Conservation (phyloP, 2,888 invertebrate species). For the Cecidostiba fungosa region DNA sequence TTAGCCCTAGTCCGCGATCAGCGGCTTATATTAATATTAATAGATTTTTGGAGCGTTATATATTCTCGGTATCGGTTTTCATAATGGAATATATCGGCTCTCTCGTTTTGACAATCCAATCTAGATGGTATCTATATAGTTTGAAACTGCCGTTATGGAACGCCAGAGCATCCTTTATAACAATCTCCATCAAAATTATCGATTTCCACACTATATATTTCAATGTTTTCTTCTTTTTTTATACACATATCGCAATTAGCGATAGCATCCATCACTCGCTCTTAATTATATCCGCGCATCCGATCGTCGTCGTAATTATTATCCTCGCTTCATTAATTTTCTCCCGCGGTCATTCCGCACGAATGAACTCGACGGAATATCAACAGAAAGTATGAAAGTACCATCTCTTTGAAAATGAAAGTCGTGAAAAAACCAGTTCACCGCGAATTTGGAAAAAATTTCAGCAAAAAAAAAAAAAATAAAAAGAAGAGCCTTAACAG, state of each 20-base stretch:
- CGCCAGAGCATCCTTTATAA: too few species aligned
- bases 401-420: not conserved
- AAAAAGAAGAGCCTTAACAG: not conserved
- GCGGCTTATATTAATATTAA: not conserved
- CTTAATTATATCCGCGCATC: not conserved
- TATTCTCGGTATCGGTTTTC: not conserved
- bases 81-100: not conserved
- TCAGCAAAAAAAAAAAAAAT: not conserved
- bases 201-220: too few species aligned
- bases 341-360: not conserved
- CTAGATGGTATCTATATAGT: not conserved
- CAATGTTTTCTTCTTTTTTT: too few species aligned
- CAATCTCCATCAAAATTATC: not conserved
- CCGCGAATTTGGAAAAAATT: not conserved
- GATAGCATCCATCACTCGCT: not conserved
- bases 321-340: slow-evolving; percentile 9
- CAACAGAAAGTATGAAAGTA: too few species aligned
- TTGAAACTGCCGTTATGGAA: not conserved
- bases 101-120: not conserved
- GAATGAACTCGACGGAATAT: not conserved
- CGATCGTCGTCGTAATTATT: not conserved
- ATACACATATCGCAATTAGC: too few species aligned
- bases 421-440: not conserved
- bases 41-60: not conserved
- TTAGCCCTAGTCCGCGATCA: not conserved